Evolutionary conservation across 2,888 invertebrate genomes (phyloP).

Genomic region (Noctua pronuba): DNA sequence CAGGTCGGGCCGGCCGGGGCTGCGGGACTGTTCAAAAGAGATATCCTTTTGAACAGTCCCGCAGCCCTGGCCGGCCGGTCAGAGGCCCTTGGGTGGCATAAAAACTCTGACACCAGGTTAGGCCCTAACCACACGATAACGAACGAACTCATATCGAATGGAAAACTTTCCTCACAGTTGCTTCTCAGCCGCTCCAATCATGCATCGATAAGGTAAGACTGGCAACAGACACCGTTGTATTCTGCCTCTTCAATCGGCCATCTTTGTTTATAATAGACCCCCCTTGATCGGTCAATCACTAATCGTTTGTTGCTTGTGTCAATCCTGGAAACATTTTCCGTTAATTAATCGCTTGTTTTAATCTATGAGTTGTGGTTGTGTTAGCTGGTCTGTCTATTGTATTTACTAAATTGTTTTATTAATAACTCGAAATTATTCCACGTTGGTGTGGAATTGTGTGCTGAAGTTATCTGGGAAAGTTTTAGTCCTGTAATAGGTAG

Average conservation of each 20-base stretch:
- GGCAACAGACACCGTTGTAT: constrained; percentile 34
- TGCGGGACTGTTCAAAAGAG: too few relatives aligned
- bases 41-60: too few relatives aligned
- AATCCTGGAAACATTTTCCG: constrained; percentile 52
- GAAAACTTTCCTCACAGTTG: constrained; percentile 56
- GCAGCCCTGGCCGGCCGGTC: too few relatives aligned
- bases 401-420: constrained; percentile 24
- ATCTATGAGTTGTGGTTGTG: constrained; percentile 34
- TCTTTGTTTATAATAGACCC: constrained; percentile 31
- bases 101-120: too few relatives aligned
- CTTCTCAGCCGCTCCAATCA: constrained; percentile 41
- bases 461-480: not conserved
- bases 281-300: constrained; percentile 46
- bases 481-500: not conserved
- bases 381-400: constrained; percentile 36
- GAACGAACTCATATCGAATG: constrained; percentile 7
- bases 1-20: too few relatives aligned
- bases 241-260: constrained; percentile 29
- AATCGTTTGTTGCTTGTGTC: constrained; percentile 42
- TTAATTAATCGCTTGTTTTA: constrained; percentile 24
- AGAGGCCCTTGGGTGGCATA: too few relatives aligned
- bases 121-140: too few relatives aligned
- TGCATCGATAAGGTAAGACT: constrained; percentile 19
- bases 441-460: not conserved
- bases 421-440: constrained; percentile 47